Conservation (phyloP, 2,888 invertebrate genomes). For the Anorthoa munda region DNA sequence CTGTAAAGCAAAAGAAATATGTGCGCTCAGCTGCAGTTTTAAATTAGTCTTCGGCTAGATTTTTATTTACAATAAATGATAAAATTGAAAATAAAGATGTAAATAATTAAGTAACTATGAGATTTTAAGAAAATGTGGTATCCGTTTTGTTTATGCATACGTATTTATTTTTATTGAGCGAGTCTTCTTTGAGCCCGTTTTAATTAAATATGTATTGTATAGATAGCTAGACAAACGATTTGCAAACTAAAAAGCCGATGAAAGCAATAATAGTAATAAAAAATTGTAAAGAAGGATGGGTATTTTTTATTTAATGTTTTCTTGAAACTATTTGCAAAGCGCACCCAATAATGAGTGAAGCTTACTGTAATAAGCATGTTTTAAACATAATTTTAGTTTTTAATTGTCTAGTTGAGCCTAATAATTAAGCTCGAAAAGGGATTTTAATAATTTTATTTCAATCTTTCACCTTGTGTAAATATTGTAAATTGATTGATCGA, state of each 20-base stretch:
- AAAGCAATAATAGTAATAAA: not conserved
- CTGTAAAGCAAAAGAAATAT: not conserved
- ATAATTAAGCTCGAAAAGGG: slow-evolving; percentile 11
- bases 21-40: slow-evolving; percentile 40
- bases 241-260: slow-evolving; percentile 1
- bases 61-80: slow-evolving; percentile 23
- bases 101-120: slow-evolving; percentile 41
- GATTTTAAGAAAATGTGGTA: slow-evolving; percentile 40
- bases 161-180: slow-evolving; percentile 32
- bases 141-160: slow-evolving; percentile 20
- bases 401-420: slow-evolving; percentile 15
- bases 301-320: slow-evolving; percentile 7
- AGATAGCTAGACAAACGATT: slow-evolving; percentile 4
- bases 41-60: slow-evolving; percentile 53
- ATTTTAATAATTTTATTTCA: slow-evolving; percentile 10
- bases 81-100: slow-evolving; percentile 33
- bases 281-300: not conserved
- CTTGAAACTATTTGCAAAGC: not conserved
- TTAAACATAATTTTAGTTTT: slow-evolving; percentile 22
- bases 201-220: slow-evolving; percentile 28
- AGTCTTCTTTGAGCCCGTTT: slow-evolving; percentile 35
- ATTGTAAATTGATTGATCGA: slow-evolving; percentile 59
- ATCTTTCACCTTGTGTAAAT: slow-evolving; percentile 54
- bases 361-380: slow-evolving; percentile 19
- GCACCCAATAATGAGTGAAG: slow-evolving; percentile 3